Base-by-base conservation (phyloP, 1,140 invertebrate genomes). In the Megathymus violae region DNA sequence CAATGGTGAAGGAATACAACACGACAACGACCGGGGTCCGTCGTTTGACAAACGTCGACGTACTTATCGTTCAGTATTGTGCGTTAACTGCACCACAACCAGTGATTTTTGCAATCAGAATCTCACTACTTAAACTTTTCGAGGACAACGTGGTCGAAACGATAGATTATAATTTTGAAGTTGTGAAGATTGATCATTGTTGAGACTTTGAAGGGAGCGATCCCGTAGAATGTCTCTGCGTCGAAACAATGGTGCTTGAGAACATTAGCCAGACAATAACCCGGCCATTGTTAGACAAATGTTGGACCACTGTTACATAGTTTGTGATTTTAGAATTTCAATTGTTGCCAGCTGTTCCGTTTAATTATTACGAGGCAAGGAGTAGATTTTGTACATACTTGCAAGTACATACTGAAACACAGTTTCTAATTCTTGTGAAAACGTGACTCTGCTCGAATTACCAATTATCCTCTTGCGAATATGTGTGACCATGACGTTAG, bases 241-340 rank as follows among this genome's bases (percentile, higher is more conserved):
- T 14, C 16, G 13, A 36, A 51, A 51, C 47, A 51, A 51, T 19
- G 47, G 27, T 36, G 14, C 9, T 51, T 11, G 14, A 17, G 15
- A 36, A 51, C 34, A 50, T 51, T 51, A 16, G 31, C 34, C 34
- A 34, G 27, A 51, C 47, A 51, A 36, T 51, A 50, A 51, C 27
- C 19, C n/a, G 11, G 15, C 31, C 10, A 36, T 51, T 36, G 47
- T 51, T 51, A 51, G 3, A 51, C 31, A 51, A 48, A 51, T 17
- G 15, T 51, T 36, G 14, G 27, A 17, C 27, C 13, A 36, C 10
- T 9, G 47, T 19, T 51, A 51, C 15, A 51, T 36, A 31, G 27
- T 16, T 17, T 36, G 31, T 17, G 47, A 50, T 36, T 50, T 50
- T 17, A 17, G 14, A 16, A 48, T 34, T 36, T 7, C n/a, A 50